Conservation (phyloP, 1,140 invertebrate genomes). For the Prorops nasuta region DNA sequence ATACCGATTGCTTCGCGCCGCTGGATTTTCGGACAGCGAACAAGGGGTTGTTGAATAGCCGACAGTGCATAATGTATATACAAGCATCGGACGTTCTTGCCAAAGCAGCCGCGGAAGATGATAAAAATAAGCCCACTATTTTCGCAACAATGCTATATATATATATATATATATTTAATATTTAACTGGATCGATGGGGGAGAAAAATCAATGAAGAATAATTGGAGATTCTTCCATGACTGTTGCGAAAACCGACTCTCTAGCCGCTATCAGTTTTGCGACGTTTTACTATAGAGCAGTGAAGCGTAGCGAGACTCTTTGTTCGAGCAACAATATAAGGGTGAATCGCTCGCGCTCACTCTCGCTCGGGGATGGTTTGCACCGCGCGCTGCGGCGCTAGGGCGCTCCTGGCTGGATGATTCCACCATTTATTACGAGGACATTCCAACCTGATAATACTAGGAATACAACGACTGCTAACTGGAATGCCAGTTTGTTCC, state of each 20-base stretch:
- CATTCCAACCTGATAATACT: slow-evolving; percentile 54
- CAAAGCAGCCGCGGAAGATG: too few species aligned
- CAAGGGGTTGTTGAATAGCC: too few species aligned
- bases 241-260: too few species aligned
- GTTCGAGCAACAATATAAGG: slow-evolving; percentile 53
- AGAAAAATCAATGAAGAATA: too few species aligned
- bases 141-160: too few species aligned
- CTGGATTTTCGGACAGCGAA: not conserved
- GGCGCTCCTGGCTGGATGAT: slow-evolving; percentile 31
- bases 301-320: slow-evolving; percentile 45
- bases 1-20: not conserved
- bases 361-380: slow-evolving; percentile 29
- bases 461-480: slow-evolving; percentile 36
- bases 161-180: too few species aligned
- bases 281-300: slow-evolving; percentile 43
- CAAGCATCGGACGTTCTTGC: too few species aligned
- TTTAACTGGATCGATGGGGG: too few species aligned
- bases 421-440: slow-evolving; percentile 49
- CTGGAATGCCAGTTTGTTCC: slow-evolving; percentile 29
- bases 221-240: too few species aligned
- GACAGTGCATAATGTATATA: too few species aligned
- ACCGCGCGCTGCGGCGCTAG: not conserved
- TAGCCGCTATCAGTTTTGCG: too few species aligned
- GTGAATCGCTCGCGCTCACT: slow-evolving; percentile 38
- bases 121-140: too few species aligned